Evolutionary conservation across 2,888 invertebrate genomes (phyloP), one percentile per base, ranked within the genome.

Genomic region (Bruchidius siliquastri): DNA sequence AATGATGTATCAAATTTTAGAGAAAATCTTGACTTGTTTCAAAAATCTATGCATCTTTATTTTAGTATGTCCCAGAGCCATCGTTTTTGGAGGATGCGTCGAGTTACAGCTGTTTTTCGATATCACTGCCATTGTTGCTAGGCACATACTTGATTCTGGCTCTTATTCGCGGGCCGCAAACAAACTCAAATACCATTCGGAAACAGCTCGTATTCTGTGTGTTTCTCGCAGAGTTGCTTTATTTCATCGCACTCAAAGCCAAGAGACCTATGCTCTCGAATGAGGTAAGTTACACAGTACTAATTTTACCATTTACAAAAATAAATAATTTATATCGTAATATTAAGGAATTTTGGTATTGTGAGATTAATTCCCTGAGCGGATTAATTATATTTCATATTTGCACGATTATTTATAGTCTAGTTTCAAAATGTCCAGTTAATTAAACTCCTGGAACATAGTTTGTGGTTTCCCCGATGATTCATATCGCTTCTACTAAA

Each of bases 181-280:
- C 96, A 0, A 98, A 98, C 81, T 96, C 96, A 70, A 97, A 97
- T 86, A 95, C 95, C 21, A 97, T 98, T 77, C 95, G 97, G 83
- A 96, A 96, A 83, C 97, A 98, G 85, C 90, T 98, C 10, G 93
- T 97, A n/a, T 90, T 97, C 76, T 95, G 95, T 82, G 93, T 97
- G 22, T 94, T 98, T 83, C 88, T 95, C 80, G 94, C 95, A 0
- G 94, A 97, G 84, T 85, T 96, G 26, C 87, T 97, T 30, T 98
- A 96, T 85, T 89, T 98, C 71, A 89, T 96, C 20, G 96, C 97
- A 0, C 88, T 98, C 83, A 96, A 97, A 86, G 93, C 93, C 1
- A 89, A 96, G 72, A 90, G 90, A 77, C 89, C 92, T n/a, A 88
- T 96, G 72, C 91, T 96, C 3, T 92, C 94, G 81, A 94, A 93